Percentiles rank a stretch among this genome's conserved stretches.
phyloP scores from a whole-genome alignment of 1,140 invertebrate species.

The Rhyzopertha dominica region DNA sequence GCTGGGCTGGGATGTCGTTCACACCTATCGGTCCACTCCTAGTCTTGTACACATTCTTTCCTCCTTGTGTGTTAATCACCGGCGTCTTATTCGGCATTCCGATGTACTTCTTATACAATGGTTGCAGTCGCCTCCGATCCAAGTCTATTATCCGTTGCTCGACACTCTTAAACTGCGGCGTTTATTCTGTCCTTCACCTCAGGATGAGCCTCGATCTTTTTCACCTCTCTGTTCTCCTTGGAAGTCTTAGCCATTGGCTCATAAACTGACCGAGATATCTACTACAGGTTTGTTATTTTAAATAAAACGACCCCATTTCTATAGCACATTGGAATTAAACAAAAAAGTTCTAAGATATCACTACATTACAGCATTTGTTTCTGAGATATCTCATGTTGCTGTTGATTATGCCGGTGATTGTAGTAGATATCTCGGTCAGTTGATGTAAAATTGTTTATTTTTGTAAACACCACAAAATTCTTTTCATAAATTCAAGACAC shows the following conservation, averaged over 20 bases:
- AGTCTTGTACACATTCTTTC: conserved; percentile 17
- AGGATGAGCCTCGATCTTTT: conserved; percentile 28
- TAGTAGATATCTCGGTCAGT: no score
- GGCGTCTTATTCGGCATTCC: conserved; percentile 14
- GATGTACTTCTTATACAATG: conserved; percentile 30
- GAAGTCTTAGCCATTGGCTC: conserved; percentile 2
- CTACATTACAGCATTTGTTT: no score
- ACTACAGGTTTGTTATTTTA: no score
- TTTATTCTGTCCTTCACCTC: conserved; percentile 22
- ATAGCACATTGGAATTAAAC: no score
- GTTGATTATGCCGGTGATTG: no score
- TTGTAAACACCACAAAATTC: no score
- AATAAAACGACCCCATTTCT: no score
- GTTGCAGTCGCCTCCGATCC: conserved; percentile 34
- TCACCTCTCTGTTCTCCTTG: conserved; percentile 23
- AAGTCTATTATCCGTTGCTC: conserved; percentile 33
- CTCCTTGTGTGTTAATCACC: neutral
- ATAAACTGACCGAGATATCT: no score
- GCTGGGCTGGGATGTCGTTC: conserved; percentile 25
- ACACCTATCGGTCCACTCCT: conserved; percentile 26
- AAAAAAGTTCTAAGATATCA: no score
- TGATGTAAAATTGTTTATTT: no score
- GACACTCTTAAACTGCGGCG: conserved; percentile 26
- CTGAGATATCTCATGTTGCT: no score
- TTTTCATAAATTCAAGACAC: no score